These are phyloP conservation scores for Tapirus terrestris DNA, from an alignment of 2,113 vertebrate species.

Conservation along the genomic window DNA sequence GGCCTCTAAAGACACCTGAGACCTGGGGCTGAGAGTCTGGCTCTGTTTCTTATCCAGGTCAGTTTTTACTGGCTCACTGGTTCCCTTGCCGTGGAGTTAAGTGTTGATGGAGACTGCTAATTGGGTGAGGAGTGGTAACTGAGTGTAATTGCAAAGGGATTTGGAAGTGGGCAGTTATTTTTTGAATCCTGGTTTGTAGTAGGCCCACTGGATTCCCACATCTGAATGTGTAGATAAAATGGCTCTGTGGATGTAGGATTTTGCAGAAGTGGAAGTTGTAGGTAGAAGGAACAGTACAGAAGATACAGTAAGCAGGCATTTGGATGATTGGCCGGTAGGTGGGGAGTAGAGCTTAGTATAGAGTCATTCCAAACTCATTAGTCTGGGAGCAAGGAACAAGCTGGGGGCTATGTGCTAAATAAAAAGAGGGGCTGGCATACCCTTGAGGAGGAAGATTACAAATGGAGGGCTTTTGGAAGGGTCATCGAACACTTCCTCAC, in stretches of 20 bases:
- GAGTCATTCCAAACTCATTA: not conserved
- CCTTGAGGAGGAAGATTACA: not conserved
- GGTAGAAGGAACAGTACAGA: not conserved
- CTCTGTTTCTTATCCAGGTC: slow-evolving; percentile 43
- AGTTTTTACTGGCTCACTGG: not conserved
- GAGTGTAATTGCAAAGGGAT: not conserved
- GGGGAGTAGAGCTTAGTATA: not conserved
- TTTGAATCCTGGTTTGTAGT: not conserved
- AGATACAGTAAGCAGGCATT: not conserved
- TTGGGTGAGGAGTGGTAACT: not conserved
- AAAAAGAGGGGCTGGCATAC: not conserved
- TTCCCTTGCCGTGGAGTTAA: not conserved
- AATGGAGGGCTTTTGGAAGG: not conserved
- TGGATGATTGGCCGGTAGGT: not conserved
- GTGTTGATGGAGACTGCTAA: not conserved
- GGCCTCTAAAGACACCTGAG: not conserved
- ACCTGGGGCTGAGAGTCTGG: not conserved
- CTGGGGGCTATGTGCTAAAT: not conserved
- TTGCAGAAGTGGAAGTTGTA: not conserved
- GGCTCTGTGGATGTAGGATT: not conserved
- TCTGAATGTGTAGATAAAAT: not conserved
- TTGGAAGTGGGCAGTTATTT: not conserved
- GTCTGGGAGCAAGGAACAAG: not conserved
- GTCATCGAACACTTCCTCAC: not conserved
- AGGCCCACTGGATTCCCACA: not conserved